Evolutionary conservation across 2,888 invertebrate genomes (phyloP), one percentile per base, ranked within the genome.

Genomic region (Atherix ibis): DNA sequence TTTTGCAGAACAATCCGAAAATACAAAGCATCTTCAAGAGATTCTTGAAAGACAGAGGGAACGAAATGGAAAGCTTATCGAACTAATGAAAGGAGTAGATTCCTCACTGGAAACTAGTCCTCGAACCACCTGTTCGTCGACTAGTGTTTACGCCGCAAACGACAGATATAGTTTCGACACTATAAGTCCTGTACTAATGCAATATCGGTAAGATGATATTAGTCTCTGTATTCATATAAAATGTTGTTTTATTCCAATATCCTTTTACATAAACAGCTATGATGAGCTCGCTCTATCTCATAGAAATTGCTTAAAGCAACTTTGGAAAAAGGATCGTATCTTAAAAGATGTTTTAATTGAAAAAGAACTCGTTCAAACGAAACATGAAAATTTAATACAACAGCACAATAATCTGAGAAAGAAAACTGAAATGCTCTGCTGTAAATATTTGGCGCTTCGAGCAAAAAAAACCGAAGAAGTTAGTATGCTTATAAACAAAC

Each of bases 231-330:
- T 8, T 29, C 15, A 8, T 5, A 15, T 29, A 15, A 10, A 27
- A 27, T 27, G 10, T 27, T 27, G 9, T 22, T 22, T 22, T 9
- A 22, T 25, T 12, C 26, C 12, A 4, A 25, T 25, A 9, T 22
- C 9, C n/a, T 25, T 6, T 6, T 25, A 6, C 15, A 16, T 9
- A 19, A 17, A 4, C 35, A 56, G 56, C 27, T 53, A 54, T 35
- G 54, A 55, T 4, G 56, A 56, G 32, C 45, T 56, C 9, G 44
- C 45, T 10, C 38, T 36, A 6, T 52, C 56, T 8, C 48, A 56
- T 41, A 49, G 48, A 10, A 47, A 48, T 14, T 51, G 52, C 38
- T 48, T 50, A n/a, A 49, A 50, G 2, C 48, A 49, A 31, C 32
- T 57, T 39, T 46, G 47, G 10, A 51, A 50, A 15, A 56, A 54